Base-by-base conservation (phyloP, 2,888 invertebrate species). In the Spatulosminthurus flaviceps region DNA sequence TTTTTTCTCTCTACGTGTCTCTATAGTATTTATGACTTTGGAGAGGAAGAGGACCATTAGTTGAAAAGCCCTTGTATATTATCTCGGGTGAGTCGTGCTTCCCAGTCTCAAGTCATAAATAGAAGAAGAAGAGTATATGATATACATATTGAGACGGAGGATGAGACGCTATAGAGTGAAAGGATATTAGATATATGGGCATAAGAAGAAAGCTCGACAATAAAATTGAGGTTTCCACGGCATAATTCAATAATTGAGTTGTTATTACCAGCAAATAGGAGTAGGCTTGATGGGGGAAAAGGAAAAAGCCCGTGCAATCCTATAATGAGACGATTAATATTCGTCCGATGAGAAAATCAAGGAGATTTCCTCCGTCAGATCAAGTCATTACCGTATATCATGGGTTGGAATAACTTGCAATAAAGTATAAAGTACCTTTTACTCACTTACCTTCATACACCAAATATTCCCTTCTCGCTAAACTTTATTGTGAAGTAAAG, bases 301-400 rank as follows among this genome's bases (percentile, higher is more conserved):
- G 75, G 19, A n/a, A n/a, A n/a, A n/a, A 61, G 64, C 67, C 43
- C 43, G 76, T 69, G 34, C 75, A 75, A 75, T 66, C 75, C 41
- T 26, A 28, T 79, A 79, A 79, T 79, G 74, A 73, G 69, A n/a
- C 69, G 79, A 79, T 79, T 79, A 79, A 79, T 74, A 79, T 79
- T 79, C 79, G 73, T 73, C 72, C 72, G 28, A 74, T 64, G 79
- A 74, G 79, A 74, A 72, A 73, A 78, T 66, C 29, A 67, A 67
- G 74, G 21, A 73, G 73, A 51, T 66, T 67, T 51, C 42, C 79
- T 67, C 66, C 76, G 41, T 71, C 78, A 70, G 42, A 78, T 78
- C 61, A 72, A 72, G 78, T 78, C 79, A 79, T 79, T 66, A 79
- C 66, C 74, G 79, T 79, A 79, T 73, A 29, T 79, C 79, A 79